phyloP scores from a whole-genome alignment of 2,797 vertebrate species.

The Dallia pectoralis region DNA sequence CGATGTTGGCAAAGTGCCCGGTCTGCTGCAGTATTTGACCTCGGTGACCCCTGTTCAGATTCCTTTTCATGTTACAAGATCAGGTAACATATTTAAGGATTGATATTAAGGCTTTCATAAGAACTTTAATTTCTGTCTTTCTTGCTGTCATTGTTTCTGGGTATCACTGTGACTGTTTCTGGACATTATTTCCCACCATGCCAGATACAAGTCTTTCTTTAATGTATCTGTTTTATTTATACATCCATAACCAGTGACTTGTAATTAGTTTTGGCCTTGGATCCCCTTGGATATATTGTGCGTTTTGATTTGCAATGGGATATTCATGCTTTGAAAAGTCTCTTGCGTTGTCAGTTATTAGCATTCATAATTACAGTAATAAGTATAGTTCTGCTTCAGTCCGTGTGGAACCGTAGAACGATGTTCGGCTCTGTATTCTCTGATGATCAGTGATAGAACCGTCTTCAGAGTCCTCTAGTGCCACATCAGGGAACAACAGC shows the following conservation, averaged over 20 bases:
- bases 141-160: neutral
- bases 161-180: neutral
- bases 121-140: neutral
- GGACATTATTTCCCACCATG: neutral
- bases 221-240: neutral
- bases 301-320: neutral
- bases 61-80: neutral
- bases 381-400: neutral
- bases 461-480: slow-evolving; percentile 59
- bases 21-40: slow-evolving; percentile 5
- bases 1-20: neutral
- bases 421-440: neutral
- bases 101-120: neutral
- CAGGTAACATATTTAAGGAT: neutral
- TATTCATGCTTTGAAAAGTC: neutral
- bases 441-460: neutral
- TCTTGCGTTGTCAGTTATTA: neutral
- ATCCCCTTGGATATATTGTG: neutral
- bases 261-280: neutral
- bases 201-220: neutral
- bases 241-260: neutral
- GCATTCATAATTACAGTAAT: neutral
- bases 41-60: slow-evolving; percentile 10
- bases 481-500: slow-evolving; percentile 13
- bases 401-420: neutral